A percentile compares a stretch with the other conserved stretches of the same genome.
Conservation (phyloP, 1,140 invertebrate species). For the roundworm (Caenorhabditis elegans) region WBcel235 BX284603.4:7240001-7240500, state of each 20-base stretch:
- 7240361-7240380: slow-evolving; percentile 93
- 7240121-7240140: slow-evolving; percentile 98
- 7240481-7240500: slow-evolving; percentile 73
- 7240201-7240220: slow-evolving; percentile 93
- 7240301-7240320: slow-evolving; percentile 99
- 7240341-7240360: slow-evolving; percentile 96
- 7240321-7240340: slow-evolving; percentile 86
- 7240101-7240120: slow-evolving; percentile 90
- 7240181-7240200: slow-evolving; percentile 85
- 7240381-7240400: slow-evolving; percentile 79
- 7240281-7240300: slow-evolving; percentile 78
- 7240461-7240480: slow-evolving; percentile 68
- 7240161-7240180: slow-evolving; percentile 90
- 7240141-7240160: slow-evolving; percentile 94
- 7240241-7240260: slow-evolving; percentile 98
- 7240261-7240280: slow-evolving; percentile 68
- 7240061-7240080: slow-evolving; percentile 87
- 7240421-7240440: slow-evolving; percentile 80
- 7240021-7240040: slow-evolving; percentile 78
- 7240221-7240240: slow-evolving; percentile 98
- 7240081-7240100: slow-evolving; percentile 87
- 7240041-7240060: slow-evolving; percentile 74
- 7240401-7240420: slow-evolving; percentile 92
- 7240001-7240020: slow-evolving; percentile 94
- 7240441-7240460: slow-evolving; percentile 76